Evolutionary conservation across 2,797 vertebrate genomes (phyloP).

Genomic region (Eulemur albifrons): DNA sequence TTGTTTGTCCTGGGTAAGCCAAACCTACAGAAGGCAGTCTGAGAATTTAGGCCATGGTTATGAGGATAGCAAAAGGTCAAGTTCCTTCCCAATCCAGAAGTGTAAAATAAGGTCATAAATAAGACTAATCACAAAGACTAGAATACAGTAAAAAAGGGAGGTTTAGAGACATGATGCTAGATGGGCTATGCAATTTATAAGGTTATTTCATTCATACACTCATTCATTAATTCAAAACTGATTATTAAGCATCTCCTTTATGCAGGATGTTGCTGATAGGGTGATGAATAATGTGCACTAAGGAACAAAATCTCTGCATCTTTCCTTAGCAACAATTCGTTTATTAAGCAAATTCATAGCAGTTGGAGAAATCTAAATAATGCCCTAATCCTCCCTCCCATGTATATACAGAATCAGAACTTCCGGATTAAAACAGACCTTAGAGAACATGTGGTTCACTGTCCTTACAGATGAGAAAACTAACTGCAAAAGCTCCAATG

Average conservation of each 20-base stretch:
- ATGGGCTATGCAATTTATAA: background rate
- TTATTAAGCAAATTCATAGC: conserved; percentile 24
- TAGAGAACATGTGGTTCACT: background rate
- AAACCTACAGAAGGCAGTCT: background rate
- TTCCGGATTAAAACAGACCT: background rate
- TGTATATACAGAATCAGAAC: background rate
- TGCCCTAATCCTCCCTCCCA: background rate
- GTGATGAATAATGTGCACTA: background rate
- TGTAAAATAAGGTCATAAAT: background rate
- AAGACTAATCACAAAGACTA: background rate
- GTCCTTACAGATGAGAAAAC: background rate
- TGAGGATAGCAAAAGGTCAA: background rate
- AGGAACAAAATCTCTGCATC: background rate
- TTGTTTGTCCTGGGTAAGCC: background rate
- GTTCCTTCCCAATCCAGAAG: background rate
- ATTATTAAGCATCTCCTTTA: background rate
- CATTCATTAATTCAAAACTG: background rate
- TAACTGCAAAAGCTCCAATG: background rate
- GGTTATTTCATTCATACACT: background rate
- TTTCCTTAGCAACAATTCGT: background rate
- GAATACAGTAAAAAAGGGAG: background rate
- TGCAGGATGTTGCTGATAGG: background rate
- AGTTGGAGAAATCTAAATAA: background rate
- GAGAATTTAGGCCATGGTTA: background rate
- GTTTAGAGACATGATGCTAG: background rate